Evolutionary conservation across 53 echinoderm and acorn worm genomes (phyloP).

Genomic region (Zoroaster sp.): DNA sequence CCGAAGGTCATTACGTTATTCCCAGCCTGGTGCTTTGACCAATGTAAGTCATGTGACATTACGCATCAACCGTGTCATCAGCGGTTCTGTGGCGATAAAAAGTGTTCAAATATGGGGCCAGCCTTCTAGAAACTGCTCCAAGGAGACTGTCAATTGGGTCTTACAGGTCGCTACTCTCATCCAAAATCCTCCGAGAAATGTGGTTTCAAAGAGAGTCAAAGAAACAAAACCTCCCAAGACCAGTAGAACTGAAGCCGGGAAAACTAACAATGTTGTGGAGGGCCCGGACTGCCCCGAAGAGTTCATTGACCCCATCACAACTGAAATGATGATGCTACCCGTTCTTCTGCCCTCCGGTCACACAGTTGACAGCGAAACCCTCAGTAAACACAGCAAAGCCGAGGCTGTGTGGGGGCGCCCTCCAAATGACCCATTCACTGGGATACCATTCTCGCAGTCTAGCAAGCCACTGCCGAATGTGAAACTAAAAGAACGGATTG

Average conservation of each 20-base stretch:
- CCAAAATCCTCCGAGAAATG: not conserved
- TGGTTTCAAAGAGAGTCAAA: not conserved
- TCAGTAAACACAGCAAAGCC: conserved; percentile 68
- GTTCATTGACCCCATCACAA: conserved; percentile 91
- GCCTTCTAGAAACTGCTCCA: conserved; percentile 57
- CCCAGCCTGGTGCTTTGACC: conserved; percentile 45
- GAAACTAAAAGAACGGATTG: conserved; percentile 79
- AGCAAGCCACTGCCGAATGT: conserved; percentile 86
- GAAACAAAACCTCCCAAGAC: not conserved
- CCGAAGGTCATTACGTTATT: conserved; percentile 42
- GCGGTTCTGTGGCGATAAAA: conserved; percentile 75
- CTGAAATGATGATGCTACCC: conserved; percentile 74
- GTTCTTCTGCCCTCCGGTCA: conserved; percentile 92
- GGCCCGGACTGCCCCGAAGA: conserved; percentile 70
- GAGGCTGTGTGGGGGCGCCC: conserved; percentile 93
- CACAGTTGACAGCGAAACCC: conserved; percentile 82
- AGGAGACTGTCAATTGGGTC: conserved; percentile 21
- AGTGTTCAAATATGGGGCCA: conserved; percentile 86
- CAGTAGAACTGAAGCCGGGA: not conserved
- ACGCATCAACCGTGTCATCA: conserved; percentile 64
- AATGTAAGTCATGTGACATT: conserved; percentile 76
- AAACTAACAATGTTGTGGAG: not conserved
- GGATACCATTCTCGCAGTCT: conserved; percentile 63
- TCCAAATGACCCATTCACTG: conserved; percentile 91
- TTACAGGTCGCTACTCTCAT: not conserved